Evolutionary conservation across 2,113 vertebrate species (phyloP).

Genomic region (Phasianus colchicus): DNA sequence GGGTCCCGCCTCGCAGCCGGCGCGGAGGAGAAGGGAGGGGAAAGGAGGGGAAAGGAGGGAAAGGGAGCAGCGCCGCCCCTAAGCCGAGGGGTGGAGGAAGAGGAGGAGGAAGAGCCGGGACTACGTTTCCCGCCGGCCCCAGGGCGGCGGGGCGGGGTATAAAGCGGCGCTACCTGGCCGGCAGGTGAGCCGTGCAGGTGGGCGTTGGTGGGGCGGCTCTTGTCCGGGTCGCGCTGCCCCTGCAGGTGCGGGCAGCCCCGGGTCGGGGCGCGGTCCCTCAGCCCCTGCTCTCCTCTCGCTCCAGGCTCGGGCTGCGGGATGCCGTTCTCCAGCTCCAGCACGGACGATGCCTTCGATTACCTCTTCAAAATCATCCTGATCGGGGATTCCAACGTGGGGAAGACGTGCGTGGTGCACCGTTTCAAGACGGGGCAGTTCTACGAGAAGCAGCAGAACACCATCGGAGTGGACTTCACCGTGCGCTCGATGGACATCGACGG

Average conservation of each 20-base stretch:
- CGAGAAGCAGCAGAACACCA: conserved; percentile 93
- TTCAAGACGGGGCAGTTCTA: conserved; percentile 90
- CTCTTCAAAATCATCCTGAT: conserved; percentile 96
- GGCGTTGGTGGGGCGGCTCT: no score
- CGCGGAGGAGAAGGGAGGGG: no score
- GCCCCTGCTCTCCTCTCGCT: neutral
- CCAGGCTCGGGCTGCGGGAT: conserved; percentile 57
- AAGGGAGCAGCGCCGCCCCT: no score
- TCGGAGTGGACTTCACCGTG: conserved; percentile 96
- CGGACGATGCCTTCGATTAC: conserved; percentile 90
- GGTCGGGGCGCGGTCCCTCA: no score
- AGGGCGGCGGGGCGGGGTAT: neutral
- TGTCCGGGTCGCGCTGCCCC: no score
- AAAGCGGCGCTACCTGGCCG: neutral
- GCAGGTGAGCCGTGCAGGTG: neutral
- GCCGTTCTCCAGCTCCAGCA: conserved; percentile 77
- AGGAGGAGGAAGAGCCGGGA: no score
- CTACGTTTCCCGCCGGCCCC: no score
- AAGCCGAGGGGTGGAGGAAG: no score
- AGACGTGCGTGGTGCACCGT: conserved; percentile 94
- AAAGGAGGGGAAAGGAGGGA: no score
- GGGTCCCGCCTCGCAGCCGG: no score
- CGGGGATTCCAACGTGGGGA: conserved; percentile 95
- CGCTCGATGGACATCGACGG: conserved; percentile 90
- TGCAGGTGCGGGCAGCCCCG: no score